phyloP scores from a whole-genome alignment of 2,797 vertebrate species.

The Anableps anableps region DNA sequence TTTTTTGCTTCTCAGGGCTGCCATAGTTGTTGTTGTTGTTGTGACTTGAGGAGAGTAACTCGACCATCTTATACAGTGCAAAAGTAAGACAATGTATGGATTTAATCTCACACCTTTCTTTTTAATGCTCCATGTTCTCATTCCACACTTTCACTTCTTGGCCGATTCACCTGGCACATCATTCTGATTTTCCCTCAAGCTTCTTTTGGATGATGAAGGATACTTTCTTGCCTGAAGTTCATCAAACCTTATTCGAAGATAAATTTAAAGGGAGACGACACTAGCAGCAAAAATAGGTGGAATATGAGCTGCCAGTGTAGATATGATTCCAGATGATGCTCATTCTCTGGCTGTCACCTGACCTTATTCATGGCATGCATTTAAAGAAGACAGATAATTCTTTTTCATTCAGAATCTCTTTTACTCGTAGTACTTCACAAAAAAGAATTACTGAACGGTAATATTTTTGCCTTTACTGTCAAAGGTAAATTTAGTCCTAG shows the following conservation, averaged over 20 bases:
- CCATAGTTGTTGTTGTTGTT: slow-evolving; percentile 34
- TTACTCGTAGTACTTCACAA: slow-evolving; percentile 39
- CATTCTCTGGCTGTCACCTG: slow-evolving; percentile 43
- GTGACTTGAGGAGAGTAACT: slow-evolving; percentile 62
- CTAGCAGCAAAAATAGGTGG: slow-evolving; percentile 46
- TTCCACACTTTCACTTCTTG: background rate
- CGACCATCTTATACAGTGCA: slow-evolving; percentile 63
- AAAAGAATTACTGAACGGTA: slow-evolving; percentile 59
- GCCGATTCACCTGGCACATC: slow-evolving; percentile 11
- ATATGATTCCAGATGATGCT: slow-evolving; percentile 44
- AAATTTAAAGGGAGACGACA: slow-evolving; percentile 45
- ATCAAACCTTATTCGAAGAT: slow-evolving; percentile 62
- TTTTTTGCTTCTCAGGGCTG: too few species aligned
- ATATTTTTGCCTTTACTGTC: slow-evolving; percentile 58
- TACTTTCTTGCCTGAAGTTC: slow-evolving; percentile 49
- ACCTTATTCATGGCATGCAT: slow-evolving; percentile 38
- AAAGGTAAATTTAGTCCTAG: slow-evolving; percentile 45
- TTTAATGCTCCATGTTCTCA: background rate
- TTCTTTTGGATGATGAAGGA: slow-evolving; percentile 26
- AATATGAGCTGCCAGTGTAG: slow-evolving; percentile 49
- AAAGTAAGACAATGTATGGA: slow-evolving; percentile 59
- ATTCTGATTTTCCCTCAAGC: slow-evolving; percentile 27
- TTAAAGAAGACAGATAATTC: slow-evolving; percentile 53
- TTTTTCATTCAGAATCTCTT: slow-evolving; percentile 23
- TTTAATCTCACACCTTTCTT: slow-evolving; percentile 13